Evolutionary conservation across 2,888 invertebrate species (phyloP), one percentile per base, ranked within the genome.

Genomic region (Odontomyia ornata): DNA sequence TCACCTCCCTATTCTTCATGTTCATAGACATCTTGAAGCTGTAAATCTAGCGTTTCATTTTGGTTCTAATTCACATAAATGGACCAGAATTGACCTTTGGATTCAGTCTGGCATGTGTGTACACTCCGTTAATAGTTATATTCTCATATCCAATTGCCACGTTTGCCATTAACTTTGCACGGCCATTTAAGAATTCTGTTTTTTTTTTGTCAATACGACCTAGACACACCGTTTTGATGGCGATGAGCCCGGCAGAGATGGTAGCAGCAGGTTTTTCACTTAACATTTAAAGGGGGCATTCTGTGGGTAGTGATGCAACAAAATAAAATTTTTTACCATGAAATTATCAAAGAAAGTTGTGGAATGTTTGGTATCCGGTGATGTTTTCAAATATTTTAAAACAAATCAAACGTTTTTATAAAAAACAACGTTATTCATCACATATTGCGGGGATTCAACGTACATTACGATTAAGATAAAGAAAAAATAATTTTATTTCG

Each of bases 121-220:
- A 25, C 21, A 25, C 23, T 7, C 15, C 4, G 52, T 62, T 62
- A 27, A 13, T 36, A 36, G 36, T 36, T 36, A 65, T 65, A 36
- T 1, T 69, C 30, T 7, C 13, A 47, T 47, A 47, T 36, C 9
- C 13, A 46, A 30, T 69, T 69, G 69, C 69, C 69, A 69, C 69
- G 69, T 69, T 47, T 47, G 43, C 25, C 69, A 47, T 69, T 15
- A 69, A 43, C 47, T 3, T 25, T 69, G 69, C 69, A 69, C 30
- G 23, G 13, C n/a, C 36, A 67, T 67, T 46, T 23, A 21, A 46
- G 15, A 25, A n/a, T n/a, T n/a, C n/a, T n/a, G n/a, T n/a, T n/a
- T 13, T 60, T 15, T 67, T 67, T 36, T 67, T 36, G 46, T 21
- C 30, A 67, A 67, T 46, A 15, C 36, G 67, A 67, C 67, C 67